phyloP scores from a whole-genome alignment of 2,797 vertebrate species.

The Pangasius krempfi region DNA sequence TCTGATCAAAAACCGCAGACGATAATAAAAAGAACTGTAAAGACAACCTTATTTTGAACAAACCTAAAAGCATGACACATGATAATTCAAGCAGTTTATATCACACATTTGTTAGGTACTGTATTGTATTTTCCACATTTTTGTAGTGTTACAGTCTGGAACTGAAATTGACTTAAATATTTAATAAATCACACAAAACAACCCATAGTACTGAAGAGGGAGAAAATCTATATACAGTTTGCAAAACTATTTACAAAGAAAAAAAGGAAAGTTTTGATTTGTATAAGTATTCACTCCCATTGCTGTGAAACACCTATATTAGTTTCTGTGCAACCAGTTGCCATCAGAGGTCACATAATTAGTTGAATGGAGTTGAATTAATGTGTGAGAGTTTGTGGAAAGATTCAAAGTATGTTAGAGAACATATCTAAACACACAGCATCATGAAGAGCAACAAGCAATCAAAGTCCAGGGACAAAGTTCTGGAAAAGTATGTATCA shows the following conservation, averaged over 20 bases:
- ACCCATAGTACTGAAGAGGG: no score
- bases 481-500: neutral
- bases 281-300: neutral
- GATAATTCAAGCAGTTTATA: neutral
- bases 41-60: neutral
- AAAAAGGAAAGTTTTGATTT: no score
- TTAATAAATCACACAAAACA: neutral
- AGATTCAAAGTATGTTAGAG: neutral
- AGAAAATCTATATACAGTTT: no score
- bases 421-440: neutral
- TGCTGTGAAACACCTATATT: neutral
- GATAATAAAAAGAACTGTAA: neutral
- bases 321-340: neutral
- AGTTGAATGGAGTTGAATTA: neutral
- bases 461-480: neutral
- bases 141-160: neutral
- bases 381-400: neutral
- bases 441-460: no score
- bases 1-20: neutral
- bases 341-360: neutral
- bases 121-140: neutral
- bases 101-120: neutral
- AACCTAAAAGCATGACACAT: neutral
- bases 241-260: no score
- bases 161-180: neutral